These are phyloP conservation scores for Lacerta bilineata DNA, from an alignment of 2,797 vertebrate genomes.

Conservation along the genomic window DNA sequence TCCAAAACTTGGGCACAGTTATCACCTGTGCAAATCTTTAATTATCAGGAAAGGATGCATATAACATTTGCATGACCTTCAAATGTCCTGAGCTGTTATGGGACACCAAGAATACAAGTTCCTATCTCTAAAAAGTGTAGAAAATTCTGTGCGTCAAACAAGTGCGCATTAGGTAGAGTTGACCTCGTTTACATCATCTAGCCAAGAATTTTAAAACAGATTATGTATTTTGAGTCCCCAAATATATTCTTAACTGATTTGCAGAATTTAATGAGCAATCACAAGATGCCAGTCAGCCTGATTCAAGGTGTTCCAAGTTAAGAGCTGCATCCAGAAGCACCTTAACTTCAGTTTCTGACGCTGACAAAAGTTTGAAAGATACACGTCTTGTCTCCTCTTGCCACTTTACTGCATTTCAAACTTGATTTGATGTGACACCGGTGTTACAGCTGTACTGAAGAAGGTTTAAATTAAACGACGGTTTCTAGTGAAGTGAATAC, in stretches of 20 bases:
- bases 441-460: neutral
- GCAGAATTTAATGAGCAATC: neutral
- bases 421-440: neutral
- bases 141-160: neutral
- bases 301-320: conserved; percentile 3
- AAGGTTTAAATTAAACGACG: conserved; percentile 1
- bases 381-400: neutral
- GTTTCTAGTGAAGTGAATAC: neutral
- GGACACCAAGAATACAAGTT: too few species aligned
- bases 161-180: neutral
- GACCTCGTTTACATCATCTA: neutral
- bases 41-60: too few species aligned
- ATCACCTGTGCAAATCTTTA: too few species aligned
- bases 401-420: neutral
- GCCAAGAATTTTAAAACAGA: neutral
- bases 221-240: neutral
- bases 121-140: neutral
- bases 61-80: too few species aligned
- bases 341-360: neutral
- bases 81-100: too few species aligned
- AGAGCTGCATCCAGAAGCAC: neutral
- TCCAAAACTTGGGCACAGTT: too few species aligned
- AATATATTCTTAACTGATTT: neutral
- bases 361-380: neutral
- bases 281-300: neutral